Conservation (phyloP, 2,888 invertebrate species). For the Sinodicranocentrus sp. region DNA sequence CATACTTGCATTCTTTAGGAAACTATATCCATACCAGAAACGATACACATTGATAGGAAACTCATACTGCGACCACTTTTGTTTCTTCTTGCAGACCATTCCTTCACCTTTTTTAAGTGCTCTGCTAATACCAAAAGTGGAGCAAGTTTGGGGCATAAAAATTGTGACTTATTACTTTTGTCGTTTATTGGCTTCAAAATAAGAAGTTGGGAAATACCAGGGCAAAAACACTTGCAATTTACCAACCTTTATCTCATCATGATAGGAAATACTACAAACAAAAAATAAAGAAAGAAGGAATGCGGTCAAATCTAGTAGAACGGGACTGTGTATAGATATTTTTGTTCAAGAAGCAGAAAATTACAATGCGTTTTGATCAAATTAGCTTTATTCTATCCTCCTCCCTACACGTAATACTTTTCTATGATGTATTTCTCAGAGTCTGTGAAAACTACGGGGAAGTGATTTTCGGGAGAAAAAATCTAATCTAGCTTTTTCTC, state of each 20-base stretch:
- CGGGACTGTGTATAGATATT: not conserved
- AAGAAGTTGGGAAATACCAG: conserved; percentile 32
- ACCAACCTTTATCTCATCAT: conserved; percentile 26
- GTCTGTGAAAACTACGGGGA: not conserved
- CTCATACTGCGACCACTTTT: no score
- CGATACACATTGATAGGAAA: no score
- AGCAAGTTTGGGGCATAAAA: conserved; percentile 57
- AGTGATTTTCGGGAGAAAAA: not conserved
- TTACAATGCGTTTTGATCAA: not conserved
- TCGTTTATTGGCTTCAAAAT: conserved; percentile 51
- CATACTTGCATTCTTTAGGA: not conserved
- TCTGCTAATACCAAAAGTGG: conserved; percentile 48
- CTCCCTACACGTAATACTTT: not conserved
- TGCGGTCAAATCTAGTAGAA: not conserved
- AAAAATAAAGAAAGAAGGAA: conserved; percentile 12
- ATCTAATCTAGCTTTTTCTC: not conserved
- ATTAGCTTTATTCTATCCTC: not conserved
- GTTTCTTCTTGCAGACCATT: no score
- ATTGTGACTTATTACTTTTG: conserved; percentile 57
- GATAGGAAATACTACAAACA: not conserved
- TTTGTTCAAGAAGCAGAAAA: conserved; percentile 1
- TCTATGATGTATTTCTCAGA: no score
- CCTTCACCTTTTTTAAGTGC: not conserved
- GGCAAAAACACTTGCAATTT: conserved; percentile 19
- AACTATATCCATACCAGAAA: no score